These are phyloP conservation scores for Paradoxurus hermaphroditus DNA, from an alignment of 2,113 vertebrate species.

Conservation along the genomic window DNA sequence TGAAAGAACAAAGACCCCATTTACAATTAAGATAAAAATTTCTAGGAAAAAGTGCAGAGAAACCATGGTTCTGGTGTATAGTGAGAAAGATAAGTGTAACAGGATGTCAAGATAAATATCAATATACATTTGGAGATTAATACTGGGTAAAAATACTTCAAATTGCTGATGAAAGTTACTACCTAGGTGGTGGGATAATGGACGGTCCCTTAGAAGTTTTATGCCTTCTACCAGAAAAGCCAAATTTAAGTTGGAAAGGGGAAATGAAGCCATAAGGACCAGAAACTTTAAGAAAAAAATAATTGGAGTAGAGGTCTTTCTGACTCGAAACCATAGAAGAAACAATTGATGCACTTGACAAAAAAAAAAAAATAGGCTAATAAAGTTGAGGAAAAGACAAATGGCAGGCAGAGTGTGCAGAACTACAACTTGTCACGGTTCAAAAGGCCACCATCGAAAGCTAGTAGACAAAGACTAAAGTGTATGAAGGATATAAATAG, in stretches of 20 bases:
- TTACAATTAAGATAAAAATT: not conserved
- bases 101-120: not conserved
- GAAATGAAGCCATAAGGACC: not conserved
- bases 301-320: not conserved
- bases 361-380: not conserved
- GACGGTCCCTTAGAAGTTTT: not conserved
- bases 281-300: not conserved
- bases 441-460: not conserved
- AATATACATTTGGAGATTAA: not conserved
- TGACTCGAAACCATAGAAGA: not conserved
- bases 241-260: not conserved
- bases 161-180: not conserved
- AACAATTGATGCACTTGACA: not conserved
- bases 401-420: no score
- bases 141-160: not conserved
- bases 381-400: not conserved
- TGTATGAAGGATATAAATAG: not conserved
- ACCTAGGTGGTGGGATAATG: not conserved
- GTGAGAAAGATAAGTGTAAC: not conserved
- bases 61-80: not conserved
- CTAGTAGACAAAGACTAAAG: not conserved
- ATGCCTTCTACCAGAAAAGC: not conserved
- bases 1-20: not conserved
- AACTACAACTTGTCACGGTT: not conserved
- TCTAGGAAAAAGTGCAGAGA: not conserved